These are phyloP conservation scores for Etheostoma perlongum DNA, from an alignment of 2,797 vertebrate species.

Conservation along the genomic window DNA sequence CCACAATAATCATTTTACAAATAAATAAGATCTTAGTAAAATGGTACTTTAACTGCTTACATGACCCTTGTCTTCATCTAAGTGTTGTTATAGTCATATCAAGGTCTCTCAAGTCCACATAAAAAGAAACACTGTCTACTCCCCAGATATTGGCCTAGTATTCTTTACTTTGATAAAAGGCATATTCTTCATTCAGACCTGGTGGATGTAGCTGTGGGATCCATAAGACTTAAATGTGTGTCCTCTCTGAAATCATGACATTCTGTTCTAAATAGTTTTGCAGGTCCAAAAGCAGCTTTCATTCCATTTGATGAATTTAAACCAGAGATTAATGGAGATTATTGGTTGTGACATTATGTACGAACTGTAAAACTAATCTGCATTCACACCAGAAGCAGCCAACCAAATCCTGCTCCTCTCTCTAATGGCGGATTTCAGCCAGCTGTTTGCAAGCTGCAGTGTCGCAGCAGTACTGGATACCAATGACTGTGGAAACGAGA, in stretches of 20 bases:
- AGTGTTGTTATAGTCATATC: not conserved
- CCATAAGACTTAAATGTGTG: not conserved
- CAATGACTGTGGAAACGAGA: constrained; percentile 14
- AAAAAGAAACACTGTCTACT: constrained; percentile 14
- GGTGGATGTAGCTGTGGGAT: not conserved
- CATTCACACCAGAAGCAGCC: constrained; percentile 51
- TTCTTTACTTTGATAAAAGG: constrained; percentile 15
- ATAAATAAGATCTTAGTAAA: not conserved
- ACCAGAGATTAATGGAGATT: constrained; percentile 68
- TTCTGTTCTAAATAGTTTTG: constrained; percentile 42
- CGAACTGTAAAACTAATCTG: constrained; percentile 65
- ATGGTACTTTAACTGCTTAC: not conserved
- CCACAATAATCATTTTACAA: not conserved
- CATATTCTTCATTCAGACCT: constrained; percentile 21
- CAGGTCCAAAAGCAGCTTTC: constrained; percentile 52
- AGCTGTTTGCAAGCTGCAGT: constrained; percentile 49
- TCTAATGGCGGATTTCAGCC: constrained; percentile 46
- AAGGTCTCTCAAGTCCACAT: not conserved
- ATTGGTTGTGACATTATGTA: constrained; percentile 58
- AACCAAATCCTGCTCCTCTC: constrained; percentile 42
- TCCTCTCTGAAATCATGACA: constrained; percentile 15
- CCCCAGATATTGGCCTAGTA: not conserved
- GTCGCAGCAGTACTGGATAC: constrained; percentile 15
- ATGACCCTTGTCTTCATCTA: not conserved
- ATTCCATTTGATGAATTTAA: constrained; percentile 51